Evolutionary conservation across 2,113 vertebrate species (phyloP), one percentile per base, ranked within the genome.

Genomic region (Nerophis ophidion): DNA sequence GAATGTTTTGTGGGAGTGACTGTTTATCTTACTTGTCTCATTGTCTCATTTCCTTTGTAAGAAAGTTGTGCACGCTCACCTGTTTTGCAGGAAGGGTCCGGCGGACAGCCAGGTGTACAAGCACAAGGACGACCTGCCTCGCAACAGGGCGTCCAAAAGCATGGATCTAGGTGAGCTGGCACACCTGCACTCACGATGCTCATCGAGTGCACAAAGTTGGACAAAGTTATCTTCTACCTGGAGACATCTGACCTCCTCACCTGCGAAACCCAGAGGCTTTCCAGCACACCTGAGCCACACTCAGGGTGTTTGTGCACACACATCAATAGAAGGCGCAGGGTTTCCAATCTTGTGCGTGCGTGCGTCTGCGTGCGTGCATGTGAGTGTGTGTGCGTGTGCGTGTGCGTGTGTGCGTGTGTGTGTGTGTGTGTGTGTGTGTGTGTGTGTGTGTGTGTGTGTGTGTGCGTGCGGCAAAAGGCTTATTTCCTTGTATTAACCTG

Each of bases 161-260:
- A 95, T 96, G 95, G 94, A 98, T 82, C 83, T 95, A 51, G 93
- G 95, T 96, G 90, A 93, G 93, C 9, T 7, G 1, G 1, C 17
- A 46, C 61, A 51, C 45, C 50, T 4, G 1, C 59, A 58, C 73
- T 81, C 72, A 55, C 74, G 76, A 44, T 33, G 68, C 74, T 76
- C 75, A 76, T 85, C 83, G 66, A 6, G 63, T 52, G 34, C 72
- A 60, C 59, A 68, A 73, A 81, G 74, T 85, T 81, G 77, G 68
- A 75, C 79, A 81, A 63, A 48, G 64, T 83, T 76, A 80, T 79
- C 75, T 67, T 4, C n/a, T 13, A 61, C 73, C 81, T n/a, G 46
- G 58, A 62, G 70, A 74, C 68, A 52, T 51, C 69, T 75, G 77
- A 87, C 79, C 85, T 38, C 9, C 38, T 72, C 74, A 81, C 56